These are phyloP conservation scores for Pseudoips prasinana DNA, from an alignment of 2,888 invertebrate genomes.

Conservation along the genomic window DNA sequence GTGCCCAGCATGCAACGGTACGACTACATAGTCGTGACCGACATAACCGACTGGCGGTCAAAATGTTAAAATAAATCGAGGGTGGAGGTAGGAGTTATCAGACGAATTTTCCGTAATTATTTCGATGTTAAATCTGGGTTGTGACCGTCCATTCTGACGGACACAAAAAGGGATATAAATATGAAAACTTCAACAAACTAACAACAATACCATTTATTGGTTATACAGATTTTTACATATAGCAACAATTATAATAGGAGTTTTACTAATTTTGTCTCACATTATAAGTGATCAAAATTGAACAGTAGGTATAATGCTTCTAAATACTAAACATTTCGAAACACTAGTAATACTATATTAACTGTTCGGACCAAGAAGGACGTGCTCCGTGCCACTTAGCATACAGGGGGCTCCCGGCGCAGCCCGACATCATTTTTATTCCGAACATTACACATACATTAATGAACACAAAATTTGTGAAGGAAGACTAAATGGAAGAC, in stretches of 20 bases:
- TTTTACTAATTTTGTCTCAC: slow-evolving; percentile 52
- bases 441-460: slow-evolving; percentile 10
- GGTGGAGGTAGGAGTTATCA: no score
- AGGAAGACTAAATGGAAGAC: slow-evolving; percentile 58
- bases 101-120: no score
- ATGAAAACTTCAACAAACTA: slow-evolving; percentile 56
- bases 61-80: no score
- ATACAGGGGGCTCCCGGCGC: no score
- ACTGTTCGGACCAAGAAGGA: background rate
- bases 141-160: no score
- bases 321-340: slow-evolving; percentile 47
- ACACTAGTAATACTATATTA: slow-evolving; percentile 19
- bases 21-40: no score
- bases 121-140: no score
- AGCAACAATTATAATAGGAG: slow-evolving; percentile 71
- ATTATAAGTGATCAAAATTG: slow-evolving; percentile 57
- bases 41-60: no score
- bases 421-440: no score
- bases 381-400: no score
- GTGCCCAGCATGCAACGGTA: no score
- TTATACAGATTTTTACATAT: slow-evolving; percentile 76
- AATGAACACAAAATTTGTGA: slow-evolving; percentile 21
- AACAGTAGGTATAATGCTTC: slow-evolving; percentile 51
- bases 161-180: no score
- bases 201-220: slow-evolving; percentile 81